phyloP scores from a whole-genome alignment of 1,140 invertebrate species.

The Drosophila truncata region DNA sequence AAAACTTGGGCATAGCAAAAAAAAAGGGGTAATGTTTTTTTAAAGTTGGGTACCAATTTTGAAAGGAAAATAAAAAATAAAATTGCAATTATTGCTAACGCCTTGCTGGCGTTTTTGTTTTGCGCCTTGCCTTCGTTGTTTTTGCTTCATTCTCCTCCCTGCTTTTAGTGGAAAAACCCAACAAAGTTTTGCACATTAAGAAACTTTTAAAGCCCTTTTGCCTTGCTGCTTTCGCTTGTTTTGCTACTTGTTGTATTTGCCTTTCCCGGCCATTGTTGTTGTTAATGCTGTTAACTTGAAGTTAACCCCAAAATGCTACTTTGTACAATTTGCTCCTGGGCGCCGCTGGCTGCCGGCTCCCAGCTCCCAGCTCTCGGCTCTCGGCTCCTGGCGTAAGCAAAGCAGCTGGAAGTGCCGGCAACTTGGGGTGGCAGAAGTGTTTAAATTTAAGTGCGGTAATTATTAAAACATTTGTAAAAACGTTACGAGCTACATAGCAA shows the following conservation, averaged over 20 bases:
- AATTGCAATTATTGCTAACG: slow-evolving; percentile 73
- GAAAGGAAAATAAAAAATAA: slow-evolving; percentile 42
- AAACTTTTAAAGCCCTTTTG: slow-evolving; percentile 58
- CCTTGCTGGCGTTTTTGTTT: slow-evolving; percentile 31
- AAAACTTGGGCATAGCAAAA: not conserved
- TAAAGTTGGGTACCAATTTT: slow-evolving; percentile 52
- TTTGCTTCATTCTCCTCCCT: slow-evolving; percentile 1
- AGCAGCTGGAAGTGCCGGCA: slow-evolving; percentile 31
- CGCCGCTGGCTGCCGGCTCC: slow-evolving; percentile 2
- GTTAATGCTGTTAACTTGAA: slow-evolving; percentile 70
- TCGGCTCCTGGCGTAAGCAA: slow-evolving; percentile 15
- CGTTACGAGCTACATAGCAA: slow-evolving; percentile 24
- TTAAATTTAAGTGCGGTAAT: slow-evolving; percentile 56
- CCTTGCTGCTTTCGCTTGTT: slow-evolving; percentile 47
- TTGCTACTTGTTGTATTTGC: slow-evolving; percentile 43
- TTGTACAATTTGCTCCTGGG: slow-evolving; percentile 64
- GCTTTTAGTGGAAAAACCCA: slow-evolving; percentile 41
- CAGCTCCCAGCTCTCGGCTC: not conserved
- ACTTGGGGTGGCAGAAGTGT: slow-evolving; percentile 35
- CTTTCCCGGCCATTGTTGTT: slow-evolving; percentile 47
- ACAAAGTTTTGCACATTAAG: slow-evolving; percentile 60
- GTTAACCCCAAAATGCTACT: slow-evolving; percentile 74
- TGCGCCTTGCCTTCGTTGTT: slow-evolving; percentile 2
- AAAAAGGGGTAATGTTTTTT: slow-evolving; percentile 25
- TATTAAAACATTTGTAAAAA: slow-evolving; percentile 56